These are phyloP conservation scores for Porites lutea DNA, from an alignment of 64 coral and sea anemone genomes.

Conservation along the genomic window DNA sequence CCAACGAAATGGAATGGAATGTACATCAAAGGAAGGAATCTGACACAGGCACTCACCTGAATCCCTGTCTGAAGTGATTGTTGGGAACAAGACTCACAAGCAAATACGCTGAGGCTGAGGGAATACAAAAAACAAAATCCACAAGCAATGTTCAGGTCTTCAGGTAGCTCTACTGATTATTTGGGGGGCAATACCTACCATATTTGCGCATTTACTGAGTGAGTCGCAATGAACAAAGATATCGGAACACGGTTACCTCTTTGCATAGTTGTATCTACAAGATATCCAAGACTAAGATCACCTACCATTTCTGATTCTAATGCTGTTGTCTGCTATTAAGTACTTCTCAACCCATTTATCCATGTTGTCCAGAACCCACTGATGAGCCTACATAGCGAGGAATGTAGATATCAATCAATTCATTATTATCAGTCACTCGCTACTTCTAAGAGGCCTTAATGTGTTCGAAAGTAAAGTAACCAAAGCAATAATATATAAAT, in stretches of 20 bases:
- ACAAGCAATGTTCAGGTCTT: neutral
- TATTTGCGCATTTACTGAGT: too few relatives aligned
- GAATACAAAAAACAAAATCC: neutral
- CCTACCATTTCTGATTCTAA: constrained; percentile 96
- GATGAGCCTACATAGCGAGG: constrained; percentile 74
- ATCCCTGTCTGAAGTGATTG: constrained; percentile 88
- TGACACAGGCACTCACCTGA: constrained; percentile 61
- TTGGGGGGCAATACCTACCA: too few relatives aligned
- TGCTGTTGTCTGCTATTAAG: constrained; percentile 93
- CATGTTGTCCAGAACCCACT: constrained; percentile 96
- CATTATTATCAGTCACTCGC: too few relatives aligned
- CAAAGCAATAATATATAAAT: too few relatives aligned
- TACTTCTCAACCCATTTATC: constrained; percentile 96
- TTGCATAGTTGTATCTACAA: too few relatives aligned
- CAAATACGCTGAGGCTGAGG: constrained; percentile 88
- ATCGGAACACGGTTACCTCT: too few relatives aligned
- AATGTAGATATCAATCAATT: neutral
- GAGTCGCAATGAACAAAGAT: too few relatives aligned
- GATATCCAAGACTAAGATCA: neutral
- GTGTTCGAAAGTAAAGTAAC: too few relatives aligned
- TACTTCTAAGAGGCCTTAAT: too few relatives aligned
- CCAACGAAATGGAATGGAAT: too few relatives aligned
- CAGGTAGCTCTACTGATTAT: too few relatives aligned
- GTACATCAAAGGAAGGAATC: neutral
- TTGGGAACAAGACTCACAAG: constrained; percentile 92